Percentiles rank a stretch among this genome's conserved stretches.
Evolutionary conservation across 2,797 vertebrate species (phyloP).

Genomic region (Oreochromis mossambicus): DNA sequence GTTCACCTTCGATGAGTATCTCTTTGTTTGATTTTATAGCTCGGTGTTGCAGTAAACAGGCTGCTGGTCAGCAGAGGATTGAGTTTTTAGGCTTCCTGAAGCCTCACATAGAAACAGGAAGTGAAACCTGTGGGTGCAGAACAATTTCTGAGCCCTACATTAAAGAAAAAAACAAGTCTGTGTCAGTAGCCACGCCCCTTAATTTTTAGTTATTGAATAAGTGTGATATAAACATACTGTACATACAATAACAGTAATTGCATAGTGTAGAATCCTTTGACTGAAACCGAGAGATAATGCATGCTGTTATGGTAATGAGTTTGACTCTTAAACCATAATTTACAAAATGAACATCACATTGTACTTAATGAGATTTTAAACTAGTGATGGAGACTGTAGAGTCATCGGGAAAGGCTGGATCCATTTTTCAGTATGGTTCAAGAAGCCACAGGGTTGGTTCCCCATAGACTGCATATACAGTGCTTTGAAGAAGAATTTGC

Average conservation of each 20-base stretch:
- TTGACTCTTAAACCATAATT: background rate
- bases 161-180: background rate
- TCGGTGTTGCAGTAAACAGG: constrained; percentile 10
- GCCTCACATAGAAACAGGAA: constrained; percentile 36
- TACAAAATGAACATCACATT: background rate
- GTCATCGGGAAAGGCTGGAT: background rate
- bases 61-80: background rate
- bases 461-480: background rate
- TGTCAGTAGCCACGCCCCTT: rapidly evolving
- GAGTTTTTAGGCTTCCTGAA: constrained; percentile 12
- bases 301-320: background rate
- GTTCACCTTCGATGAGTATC: background rate
- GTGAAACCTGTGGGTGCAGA: background rate
- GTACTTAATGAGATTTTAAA: background rate
- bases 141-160: background rate
- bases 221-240: background rate
- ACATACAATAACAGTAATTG: background rate
- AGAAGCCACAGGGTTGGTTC: background rate
- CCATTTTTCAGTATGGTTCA: background rate
- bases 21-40: constrained; percentile 9
- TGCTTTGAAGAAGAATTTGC: background rate
- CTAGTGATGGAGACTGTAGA: background rate
- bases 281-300: background rate
- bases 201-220: background rate
- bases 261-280: background rate